Evolutionary conservation across 2,113 vertebrate genomes (phyloP), one percentile per base, ranked within the genome.

Genomic region (Notothenia rossii): DNA sequence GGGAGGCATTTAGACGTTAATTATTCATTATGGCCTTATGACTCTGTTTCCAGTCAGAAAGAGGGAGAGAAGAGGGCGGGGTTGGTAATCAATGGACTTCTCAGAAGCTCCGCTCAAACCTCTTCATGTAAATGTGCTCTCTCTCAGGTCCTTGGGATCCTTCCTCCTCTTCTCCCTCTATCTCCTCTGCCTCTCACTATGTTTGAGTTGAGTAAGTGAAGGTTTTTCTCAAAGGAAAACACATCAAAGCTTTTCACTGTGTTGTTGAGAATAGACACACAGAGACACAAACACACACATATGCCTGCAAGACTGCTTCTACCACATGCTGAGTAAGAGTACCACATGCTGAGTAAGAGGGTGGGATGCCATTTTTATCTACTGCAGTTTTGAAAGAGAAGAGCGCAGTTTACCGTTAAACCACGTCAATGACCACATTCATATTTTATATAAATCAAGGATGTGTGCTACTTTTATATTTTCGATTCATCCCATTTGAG

Each of bases 1-100:
- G 40, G 54, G 79, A 89, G 65, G 79, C 86, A 89, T 91, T 93
- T 87, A 75, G 66, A 77, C 60, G 74, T 93, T 82, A 92, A 94
- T 92, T 91, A 93, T 93, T 94, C 73, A 94, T 91, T 65, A 87
- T 46, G 84, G 73, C 74, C 79, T 88, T 72, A 78, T 82, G 63
- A 83, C 48, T 71, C 53, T 81, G 54, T 76, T 90, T 93, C 90
- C 91, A 67, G 65, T 89, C 50, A 81, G 78, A 80, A 33, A 48
- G 75, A 17, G 54, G 40, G 71, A 59, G 69, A 49, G 40, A 58
- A 58, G 45, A 75, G 83, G 91, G 87, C 22, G 81, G 78, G 89
- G 84, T 51, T 40, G 10, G 46, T 83, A 85, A 93, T 92, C 92
- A 91, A 93, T 93, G 63, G 55, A 75, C 76, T 92, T 94, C 92